Evolutionary conservation across 2,888 invertebrate species (phyloP), one percentile per base, ranked within the genome.

Genomic region (Torymus tubicola): DNA sequence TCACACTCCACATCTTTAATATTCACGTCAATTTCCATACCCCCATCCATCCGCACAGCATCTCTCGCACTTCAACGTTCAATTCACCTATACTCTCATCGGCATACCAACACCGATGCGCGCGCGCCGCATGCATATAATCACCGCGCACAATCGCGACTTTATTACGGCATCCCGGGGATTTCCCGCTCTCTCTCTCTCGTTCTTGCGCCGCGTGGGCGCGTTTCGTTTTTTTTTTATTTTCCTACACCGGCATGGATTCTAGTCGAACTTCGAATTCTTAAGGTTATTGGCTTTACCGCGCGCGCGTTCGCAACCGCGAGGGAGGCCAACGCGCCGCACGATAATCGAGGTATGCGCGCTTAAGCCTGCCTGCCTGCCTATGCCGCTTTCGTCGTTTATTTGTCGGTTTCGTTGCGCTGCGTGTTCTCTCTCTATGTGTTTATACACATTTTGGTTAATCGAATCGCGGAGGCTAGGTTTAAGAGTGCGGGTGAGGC

Each of bases 231-330:
- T 50, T 52, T 58, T 55, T 5, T 69, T 4, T 21, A 2, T 52
- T 42, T 18, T n/a, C 21, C 14, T 24, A 13, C 24, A 63, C 61
- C 14, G 24, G 24, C 24, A 24, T 31, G 61, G 14, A 80, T 70
- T 74, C 65, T 75, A 31, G 70, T 65, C 74, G 70, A 69, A 79
- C 69, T 79, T 74, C 16, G 70, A 58, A 80, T 80, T 80, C 80
- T 74, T 80, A 31, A 52, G 80, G 69, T 74, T 80, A 80, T 80
- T 75, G 74, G 70, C 80, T 74, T 57, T 14, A 1, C 13, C 53
- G 14, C 3, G 13, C 14, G 24, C 1, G 18, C 14, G 16, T n/a
- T 42, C 57, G 73, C 31, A 31, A 31, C 31, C 31, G 31, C 31
- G 31, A 31, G 31, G 31, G 31, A 31, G 31, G 31, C 31, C 31